These are phyloP conservation scores for Falco columbarius DNA, from an alignment of 2,797 vertebrate species.

Conservation along the genomic window DNA sequence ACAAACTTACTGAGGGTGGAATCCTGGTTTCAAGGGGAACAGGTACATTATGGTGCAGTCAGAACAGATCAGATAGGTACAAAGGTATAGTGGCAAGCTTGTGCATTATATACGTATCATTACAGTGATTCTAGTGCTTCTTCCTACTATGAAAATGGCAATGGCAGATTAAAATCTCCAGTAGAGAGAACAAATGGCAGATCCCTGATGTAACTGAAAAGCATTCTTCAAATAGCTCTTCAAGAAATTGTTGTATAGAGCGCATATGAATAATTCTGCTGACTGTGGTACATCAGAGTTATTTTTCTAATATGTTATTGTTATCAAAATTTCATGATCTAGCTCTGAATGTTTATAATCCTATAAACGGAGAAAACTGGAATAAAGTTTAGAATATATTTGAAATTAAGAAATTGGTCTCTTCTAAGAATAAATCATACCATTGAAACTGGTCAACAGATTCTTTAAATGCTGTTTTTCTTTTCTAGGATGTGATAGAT, in stretches of 20 bases:
- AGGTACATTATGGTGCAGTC: neutral
- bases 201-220: neutral
- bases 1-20: too few relatives aligned
- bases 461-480: neutral
- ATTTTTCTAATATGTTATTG: neutral
- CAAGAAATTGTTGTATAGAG: neutral
- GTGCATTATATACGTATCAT: neutral
- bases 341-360: neutral
- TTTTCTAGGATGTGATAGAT: slow-evolving; percentile 81
- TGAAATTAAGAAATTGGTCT: neutral
- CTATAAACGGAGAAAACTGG: neutral
- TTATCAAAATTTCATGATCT: neutral
- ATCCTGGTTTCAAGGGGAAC: neutral
- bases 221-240: neutral
- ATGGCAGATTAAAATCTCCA: neutral
- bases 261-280: neutral
- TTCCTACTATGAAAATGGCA: neutral
- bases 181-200: neutral
- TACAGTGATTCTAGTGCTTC: neutral
- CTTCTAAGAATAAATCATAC: neutral
- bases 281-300: neutral
- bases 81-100: neutral
- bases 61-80: neutral
- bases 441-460: neutral
- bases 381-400: neutral